Evolutionary conservation across 2,797 vertebrate species (phyloP).

Genomic region (Nothura maculosa): DNA sequence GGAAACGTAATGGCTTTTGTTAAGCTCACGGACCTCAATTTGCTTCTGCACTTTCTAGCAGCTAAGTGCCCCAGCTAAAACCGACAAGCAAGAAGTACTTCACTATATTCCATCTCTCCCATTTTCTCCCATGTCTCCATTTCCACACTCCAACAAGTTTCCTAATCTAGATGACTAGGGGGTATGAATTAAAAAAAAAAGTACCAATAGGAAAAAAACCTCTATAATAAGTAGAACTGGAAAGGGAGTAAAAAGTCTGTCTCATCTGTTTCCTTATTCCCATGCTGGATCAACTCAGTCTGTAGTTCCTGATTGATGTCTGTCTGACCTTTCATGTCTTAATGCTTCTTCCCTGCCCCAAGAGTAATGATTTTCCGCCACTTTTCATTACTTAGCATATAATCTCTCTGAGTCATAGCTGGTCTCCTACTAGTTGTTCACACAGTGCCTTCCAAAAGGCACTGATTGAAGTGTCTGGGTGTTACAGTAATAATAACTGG

Average conservation of each 20-base stretch:
- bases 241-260: background rate
- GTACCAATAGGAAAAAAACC: background rate
- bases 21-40: background rate
- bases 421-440: background rate
- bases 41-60: background rate
- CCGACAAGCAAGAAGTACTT: rapidly evolving
- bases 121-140: background rate
- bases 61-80: background rate
- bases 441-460: rapidly evolving
- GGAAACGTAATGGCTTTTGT: background rate
- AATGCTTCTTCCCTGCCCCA: background rate
- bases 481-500: background rate
- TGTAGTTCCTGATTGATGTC: background rate
- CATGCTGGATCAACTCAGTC: background rate
- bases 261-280: background rate
- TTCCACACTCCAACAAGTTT: background rate
- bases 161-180: background rate
- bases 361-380: background rate
- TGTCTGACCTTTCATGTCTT: conserved; percentile 14
- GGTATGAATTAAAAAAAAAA: background rate
- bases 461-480: background rate
- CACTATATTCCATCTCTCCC: background rate
- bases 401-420: background rate
- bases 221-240: rapidly evolving
- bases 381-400: background rate